These are phyloP conservation scores for Hydropsyche betteni DNA, from an alignment of 2,888 invertebrate species.

Conservation along the genomic window DNA sequence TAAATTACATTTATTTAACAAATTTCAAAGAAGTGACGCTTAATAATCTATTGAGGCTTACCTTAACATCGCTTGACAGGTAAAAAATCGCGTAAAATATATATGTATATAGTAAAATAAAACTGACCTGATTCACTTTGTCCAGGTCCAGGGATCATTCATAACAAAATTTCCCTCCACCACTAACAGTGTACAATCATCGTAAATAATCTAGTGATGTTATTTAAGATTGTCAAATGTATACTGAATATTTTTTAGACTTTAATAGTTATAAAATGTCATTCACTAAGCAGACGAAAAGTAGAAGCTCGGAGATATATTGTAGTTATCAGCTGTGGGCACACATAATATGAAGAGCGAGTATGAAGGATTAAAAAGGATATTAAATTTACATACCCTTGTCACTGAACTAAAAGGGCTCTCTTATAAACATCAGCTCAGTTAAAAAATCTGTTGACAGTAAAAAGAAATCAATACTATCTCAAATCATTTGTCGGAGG, in stretches of 20 bases:
- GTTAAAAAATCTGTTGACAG: slow-evolving; percentile 51
- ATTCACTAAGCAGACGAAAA: slow-evolving; percentile 42
- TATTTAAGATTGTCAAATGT: slow-evolving; percentile 29
- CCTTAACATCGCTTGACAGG: slow-evolving; percentile 47
- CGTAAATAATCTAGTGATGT: slow-evolving; percentile 30
- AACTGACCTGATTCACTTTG: slow-evolving; percentile 51
- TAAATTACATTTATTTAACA: slow-evolving; percentile 26
- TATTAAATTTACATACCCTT: slow-evolving; percentile 48
- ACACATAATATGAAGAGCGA: slow-evolving; percentile 46
- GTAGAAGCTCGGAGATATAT: slow-evolving; percentile 40
- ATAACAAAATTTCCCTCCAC: slow-evolving; percentile 49
- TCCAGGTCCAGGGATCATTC: slow-evolving; percentile 45
- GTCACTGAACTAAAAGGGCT: slow-evolving; percentile 38
- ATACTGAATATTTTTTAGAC: slow-evolving; percentile 17
- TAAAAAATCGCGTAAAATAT: slow-evolving; percentile 38
- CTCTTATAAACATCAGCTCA: slow-evolving; percentile 44
- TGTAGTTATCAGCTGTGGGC: slow-evolving; percentile 44
- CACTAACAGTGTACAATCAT: slow-evolving; percentile 47
- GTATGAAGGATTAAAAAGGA: slow-evolving; percentile 46
- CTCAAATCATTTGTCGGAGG: not conserved
- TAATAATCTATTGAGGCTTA: slow-evolving; percentile 44
- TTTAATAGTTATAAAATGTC: slow-evolving; percentile 31
- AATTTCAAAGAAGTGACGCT: slow-evolving; percentile 25
- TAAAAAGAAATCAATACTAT: slow-evolving; percentile 49
- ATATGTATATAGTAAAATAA: slow-evolving; percentile 40